These are phyloP conservation scores for Sycophaga agraensis DNA, from an alignment of 1,140 invertebrate genomes.

Conservation along the genomic window DNA sequence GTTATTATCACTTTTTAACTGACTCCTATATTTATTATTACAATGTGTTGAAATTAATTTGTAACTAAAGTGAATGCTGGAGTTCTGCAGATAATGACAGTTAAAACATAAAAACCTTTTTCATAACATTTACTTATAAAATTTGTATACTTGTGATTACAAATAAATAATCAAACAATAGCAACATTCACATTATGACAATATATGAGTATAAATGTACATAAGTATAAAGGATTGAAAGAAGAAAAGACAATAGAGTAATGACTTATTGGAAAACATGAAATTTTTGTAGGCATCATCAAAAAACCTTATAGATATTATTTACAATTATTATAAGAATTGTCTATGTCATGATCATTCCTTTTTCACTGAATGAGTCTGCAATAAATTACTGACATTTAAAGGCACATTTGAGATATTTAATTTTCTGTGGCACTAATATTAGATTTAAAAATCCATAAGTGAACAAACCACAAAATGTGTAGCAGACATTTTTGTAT, in stretches of 20 bases:
- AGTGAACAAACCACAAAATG: slow-evolving; percentile 6
- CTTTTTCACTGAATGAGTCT: neutral
- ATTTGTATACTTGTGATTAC: neutral
- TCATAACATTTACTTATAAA: slow-evolving; percentile 5
- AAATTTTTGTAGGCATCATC: slow-evolving; percentile 13
- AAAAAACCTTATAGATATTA: slow-evolving; percentile 9
- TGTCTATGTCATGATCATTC: neutral
- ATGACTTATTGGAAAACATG: slow-evolving; percentile 9
- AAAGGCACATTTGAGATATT: slow-evolving; percentile 26
- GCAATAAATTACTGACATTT: slow-evolving; percentile 6
- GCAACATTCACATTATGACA: slow-evolving; percentile 18
- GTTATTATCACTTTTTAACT: neutral
- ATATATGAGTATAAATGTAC: slow-evolving; percentile 6
- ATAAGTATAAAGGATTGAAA: slow-evolving; percentile 10
- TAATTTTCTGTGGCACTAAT: neutral
- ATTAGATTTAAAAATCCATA: slow-evolving; percentile 6
- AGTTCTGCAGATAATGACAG: neutral
- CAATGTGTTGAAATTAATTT: too few relatives aligned
- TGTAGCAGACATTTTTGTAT: slow-evolving; percentile 6
- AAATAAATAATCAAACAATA: slow-evolving; percentile 26
- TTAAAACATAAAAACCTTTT: slow-evolving; percentile 2
- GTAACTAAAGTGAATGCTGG: too few relatives aligned
- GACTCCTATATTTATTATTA: too few relatives aligned
- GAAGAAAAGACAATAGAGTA: slow-evolving; percentile 8
- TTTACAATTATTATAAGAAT: slow-evolving; percentile 19